Evolutionary conservation across 2,888 invertebrate genomes (phyloP).

Genomic region (Leucoma salicis): DNA sequence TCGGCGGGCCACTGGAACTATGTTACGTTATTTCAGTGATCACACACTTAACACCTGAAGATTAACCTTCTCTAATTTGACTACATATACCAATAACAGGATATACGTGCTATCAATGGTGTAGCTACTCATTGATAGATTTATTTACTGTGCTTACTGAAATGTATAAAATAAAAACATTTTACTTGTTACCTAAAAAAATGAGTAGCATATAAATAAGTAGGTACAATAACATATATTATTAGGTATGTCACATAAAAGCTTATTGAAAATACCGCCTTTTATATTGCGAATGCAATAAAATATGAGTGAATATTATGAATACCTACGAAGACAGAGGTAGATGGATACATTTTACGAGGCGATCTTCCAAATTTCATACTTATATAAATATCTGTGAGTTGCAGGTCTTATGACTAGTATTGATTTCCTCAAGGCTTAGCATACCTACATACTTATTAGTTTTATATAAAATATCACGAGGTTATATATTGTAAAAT

Average conservation of each 20-base stretch:
- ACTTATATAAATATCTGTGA: slow-evolving; percentile 38
- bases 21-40: too few species aligned
- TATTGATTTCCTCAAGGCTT: slow-evolving; percentile 49
- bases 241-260: slow-evolving; percentile 14
- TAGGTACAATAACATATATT: slow-evolving; percentile 1
- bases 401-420: slow-evolving; percentile 43
- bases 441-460: too few species aligned
- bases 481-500: too few species aligned
- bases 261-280: slow-evolving; percentile 27
- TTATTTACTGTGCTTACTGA: too few species aligned
- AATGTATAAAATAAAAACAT: too few species aligned
- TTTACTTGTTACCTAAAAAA: background rate
- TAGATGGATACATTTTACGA: slow-evolving; percentile 36
- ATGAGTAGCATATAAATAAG: slow-evolving; percentile 3
- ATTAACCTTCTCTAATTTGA: too few species aligned
- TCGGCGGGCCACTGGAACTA: too few species aligned
- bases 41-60: too few species aligned
- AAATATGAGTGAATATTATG: slow-evolving; percentile 27
- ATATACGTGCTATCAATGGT: too few species aligned
- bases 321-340: slow-evolving; percentile 28
- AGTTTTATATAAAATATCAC: too few species aligned
- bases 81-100: too few species aligned
- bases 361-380: slow-evolving; percentile 39
- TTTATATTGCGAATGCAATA: slow-evolving; percentile 29
- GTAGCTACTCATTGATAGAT: too few species aligned